Evolutionary conservation across 2,888 invertebrate species (phyloP), one percentile per base, ranked within the genome.

Genomic region (Phaedon cochleariae): DNA sequence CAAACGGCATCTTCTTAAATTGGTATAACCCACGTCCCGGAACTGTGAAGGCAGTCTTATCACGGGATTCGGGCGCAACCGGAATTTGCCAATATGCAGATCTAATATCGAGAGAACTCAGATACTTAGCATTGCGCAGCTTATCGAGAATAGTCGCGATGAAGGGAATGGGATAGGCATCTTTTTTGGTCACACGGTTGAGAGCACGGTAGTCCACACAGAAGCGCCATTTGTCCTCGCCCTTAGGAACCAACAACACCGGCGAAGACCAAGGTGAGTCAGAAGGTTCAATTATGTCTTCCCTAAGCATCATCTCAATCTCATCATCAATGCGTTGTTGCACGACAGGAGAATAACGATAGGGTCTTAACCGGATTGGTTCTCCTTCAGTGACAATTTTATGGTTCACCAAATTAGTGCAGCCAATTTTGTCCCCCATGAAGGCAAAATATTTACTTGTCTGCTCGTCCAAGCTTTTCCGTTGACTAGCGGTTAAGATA

Each of bases 1-100:
- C 75, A 46, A 76, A 75, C 0, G 78, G 74, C 74, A 78, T 72
- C 0, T 73, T 67, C 0, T 49, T 62, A 46, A 78, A 78, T 5
- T 63, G 58, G 45, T 60, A 64, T 37, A 64, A 59, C 0, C 55
- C 65, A 4, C 73, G 53, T 17, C 66, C 66, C 0, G 77, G 77
- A 1, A 78, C 74, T 15, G 46, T 46, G 21, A 55, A 37, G 18
- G 55, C 55, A 5, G 55, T 55, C 31, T 55, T 55, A 20, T 55
- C 55, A 12, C 21, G 48, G 2, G 52, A 52, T 17, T 52, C 52
- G 17, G 68, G 49, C 17, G 29, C 31, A 4, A 52, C 29, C 22
- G 52, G 29, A 52, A 52, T 26, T 29, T 52, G 52, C 52, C 52
- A 52, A 52, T 65, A 70, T 9, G 66, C 67, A 0, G 66, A 68